Percentiles rank a stretch among this genome's conserved stretches.
These are phyloP conservation scores for Agrochola macilenta DNA, from an alignment of 2,888 invertebrate species.

Conservation along the genomic window DNA sequence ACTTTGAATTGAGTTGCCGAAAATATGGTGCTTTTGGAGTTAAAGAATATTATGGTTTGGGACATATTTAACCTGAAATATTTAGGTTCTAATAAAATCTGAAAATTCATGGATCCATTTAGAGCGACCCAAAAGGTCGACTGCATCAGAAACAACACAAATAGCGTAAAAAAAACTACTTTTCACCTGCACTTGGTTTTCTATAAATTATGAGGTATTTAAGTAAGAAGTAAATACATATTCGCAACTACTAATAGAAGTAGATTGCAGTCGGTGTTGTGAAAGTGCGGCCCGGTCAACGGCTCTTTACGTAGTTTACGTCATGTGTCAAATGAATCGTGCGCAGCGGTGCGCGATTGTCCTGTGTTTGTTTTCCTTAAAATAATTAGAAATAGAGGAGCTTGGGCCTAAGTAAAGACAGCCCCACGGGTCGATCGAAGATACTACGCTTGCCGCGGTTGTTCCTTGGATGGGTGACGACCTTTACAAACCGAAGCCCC, in stretches of 20 bases:
- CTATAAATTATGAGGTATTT: background rate
- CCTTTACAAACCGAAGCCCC: no score
- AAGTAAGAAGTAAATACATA: slow-evolving; percentile 30
- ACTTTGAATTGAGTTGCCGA: background rate
- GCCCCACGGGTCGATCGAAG: no score
- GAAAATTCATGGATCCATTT: background rate
- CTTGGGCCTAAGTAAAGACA: no score
- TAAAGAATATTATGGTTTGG: background rate
- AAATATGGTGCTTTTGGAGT: background rate
- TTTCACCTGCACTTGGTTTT: background rate
- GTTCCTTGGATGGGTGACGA: no score
- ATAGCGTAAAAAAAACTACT: background rate
- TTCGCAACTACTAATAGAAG: slow-evolving; percentile 49
- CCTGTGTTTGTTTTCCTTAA: slow-evolving; percentile 41
- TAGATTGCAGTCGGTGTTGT: slow-evolving; percentile 62
- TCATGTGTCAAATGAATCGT: slow-evolving; percentile 66
- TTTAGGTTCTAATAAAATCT: no score
- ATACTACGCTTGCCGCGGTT: no score
- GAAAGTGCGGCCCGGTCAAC: slow-evolving; percentile 80
- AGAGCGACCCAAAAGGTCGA: background rate
- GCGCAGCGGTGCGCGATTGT: slow-evolving; percentile 46
- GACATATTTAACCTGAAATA: background rate
- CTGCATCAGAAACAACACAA: no score
- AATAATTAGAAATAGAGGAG: background rate
- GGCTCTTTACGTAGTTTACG: slow-evolving; percentile 76